Evolutionary conservation across 1,140 invertebrate species (phyloP).

Genomic region (Halictus rubicundus): DNA sequence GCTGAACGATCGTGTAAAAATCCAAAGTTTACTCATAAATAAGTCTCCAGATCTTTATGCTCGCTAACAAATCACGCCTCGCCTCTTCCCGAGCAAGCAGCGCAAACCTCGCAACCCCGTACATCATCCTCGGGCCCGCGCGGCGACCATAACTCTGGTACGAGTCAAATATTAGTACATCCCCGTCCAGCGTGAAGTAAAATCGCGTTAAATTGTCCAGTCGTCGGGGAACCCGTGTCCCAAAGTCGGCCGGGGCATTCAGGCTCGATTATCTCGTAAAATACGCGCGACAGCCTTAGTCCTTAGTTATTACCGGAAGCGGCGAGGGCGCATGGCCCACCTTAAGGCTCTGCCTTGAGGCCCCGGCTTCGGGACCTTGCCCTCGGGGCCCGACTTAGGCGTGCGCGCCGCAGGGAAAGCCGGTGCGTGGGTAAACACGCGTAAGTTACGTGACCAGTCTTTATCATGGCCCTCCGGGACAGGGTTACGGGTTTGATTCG

Average conservation of each 20-base stretch:
- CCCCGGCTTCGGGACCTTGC: too few relatives aligned
- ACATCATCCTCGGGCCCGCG: too few relatives aligned
- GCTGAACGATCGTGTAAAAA: too few relatives aligned
- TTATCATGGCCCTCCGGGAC: slow-evolving; percentile 54
- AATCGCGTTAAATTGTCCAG: slow-evolving; percentile 16
- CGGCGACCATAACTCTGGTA: too few relatives aligned
- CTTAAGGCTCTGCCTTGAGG: too few relatives aligned
- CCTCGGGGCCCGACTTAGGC: neutral
- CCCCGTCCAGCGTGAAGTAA: neutral
- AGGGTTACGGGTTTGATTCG: slow-evolving; percentile 44
- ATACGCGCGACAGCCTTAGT: slow-evolving; percentile 51
- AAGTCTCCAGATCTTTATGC: too few relatives aligned
- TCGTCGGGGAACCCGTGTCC: neutral
- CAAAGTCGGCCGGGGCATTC: slow-evolving; percentile 2
- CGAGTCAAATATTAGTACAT: slow-evolving; percentile 41
- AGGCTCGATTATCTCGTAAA: slow-evolving; percentile 65
- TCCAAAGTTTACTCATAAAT: too few relatives aligned
- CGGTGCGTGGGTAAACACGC: slow-evolving; percentile 64
- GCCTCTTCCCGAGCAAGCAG: too few relatives aligned
- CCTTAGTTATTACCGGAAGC: slow-evolving; percentile 64
- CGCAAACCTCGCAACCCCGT: too few relatives aligned
- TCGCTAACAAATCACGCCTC: too few relatives aligned
- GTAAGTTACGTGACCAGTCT: slow-evolving; percentile 65
- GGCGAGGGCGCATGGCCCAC: neutral
- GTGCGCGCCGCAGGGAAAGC: slow-evolving; percentile 46